These are phyloP conservation scores for Chaetophractus vellerosus DNA, from an alignment of 2,797 vertebrate genomes.

Conservation along the genomic window DNA sequence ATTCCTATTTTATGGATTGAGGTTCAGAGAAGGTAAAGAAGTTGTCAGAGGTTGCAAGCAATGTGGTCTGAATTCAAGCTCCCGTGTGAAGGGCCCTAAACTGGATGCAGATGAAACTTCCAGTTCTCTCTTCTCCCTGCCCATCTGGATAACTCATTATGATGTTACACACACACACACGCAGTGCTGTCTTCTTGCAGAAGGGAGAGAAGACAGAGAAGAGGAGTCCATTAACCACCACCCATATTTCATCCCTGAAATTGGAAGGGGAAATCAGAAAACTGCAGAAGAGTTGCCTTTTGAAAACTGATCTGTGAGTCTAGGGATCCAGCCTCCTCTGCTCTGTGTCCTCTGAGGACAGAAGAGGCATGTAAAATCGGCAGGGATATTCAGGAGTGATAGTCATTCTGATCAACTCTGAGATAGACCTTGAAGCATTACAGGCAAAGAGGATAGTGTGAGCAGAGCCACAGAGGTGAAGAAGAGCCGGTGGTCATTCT, in stretches of 20 bases:
- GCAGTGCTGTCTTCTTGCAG: background rate
- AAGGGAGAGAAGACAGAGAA: background rate
- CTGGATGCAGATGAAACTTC: background rate
- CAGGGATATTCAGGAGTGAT: background rate
- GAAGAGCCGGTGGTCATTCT: background rate
- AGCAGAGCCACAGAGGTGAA: background rate
- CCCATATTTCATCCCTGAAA: background rate
- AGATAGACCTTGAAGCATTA: background rate
- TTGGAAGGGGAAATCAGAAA: background rate
- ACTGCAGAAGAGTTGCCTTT: background rate
- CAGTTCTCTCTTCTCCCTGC: background rate
- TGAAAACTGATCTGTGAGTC: background rate
- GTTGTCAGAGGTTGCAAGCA: background rate
- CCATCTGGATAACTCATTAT: background rate
- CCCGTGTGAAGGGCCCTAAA: background rate
- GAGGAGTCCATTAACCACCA: background rate
- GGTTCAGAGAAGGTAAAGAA: background rate
- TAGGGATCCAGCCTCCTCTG: too few relatives aligned
- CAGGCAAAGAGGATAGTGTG: background rate
- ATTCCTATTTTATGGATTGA: constrained; percentile 13
- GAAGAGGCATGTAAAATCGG: background rate
- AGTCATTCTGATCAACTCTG: background rate
- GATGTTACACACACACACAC: background rate
- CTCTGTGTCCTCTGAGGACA: background rate
- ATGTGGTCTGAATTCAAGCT: background rate